These are phyloP conservation scores for Perccottus glenii DNA, from an alignment of 2,113 vertebrate species.

Conservation along the genomic window DNA sequence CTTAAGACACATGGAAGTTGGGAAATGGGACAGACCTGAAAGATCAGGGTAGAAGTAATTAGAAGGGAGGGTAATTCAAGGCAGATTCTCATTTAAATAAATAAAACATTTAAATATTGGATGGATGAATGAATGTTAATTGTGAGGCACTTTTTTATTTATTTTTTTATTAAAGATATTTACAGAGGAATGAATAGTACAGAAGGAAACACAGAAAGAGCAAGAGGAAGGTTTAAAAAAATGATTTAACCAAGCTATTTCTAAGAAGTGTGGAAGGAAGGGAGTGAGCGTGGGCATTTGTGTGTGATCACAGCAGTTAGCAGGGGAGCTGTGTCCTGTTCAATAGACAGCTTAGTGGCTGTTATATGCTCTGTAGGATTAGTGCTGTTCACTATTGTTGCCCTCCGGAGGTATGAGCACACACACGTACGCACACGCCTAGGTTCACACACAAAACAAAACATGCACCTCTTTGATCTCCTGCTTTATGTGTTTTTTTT, in stretches of 20 bases:
- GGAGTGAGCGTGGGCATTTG: conserved; percentile 23
- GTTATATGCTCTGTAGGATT: conserved; percentile 86
- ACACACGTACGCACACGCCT: conserved; percentile 11
- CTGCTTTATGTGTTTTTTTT: not conserved
- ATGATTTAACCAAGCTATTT: not conserved
- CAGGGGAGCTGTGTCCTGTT: conserved; percentile 80
- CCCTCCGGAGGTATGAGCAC: conserved; percentile 73
- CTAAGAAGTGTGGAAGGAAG: not conserved
- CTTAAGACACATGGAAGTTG: not conserved
- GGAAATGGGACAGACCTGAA: not conserved
- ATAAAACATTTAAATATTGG: no score
- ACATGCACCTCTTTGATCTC: conserved; percentile 48
- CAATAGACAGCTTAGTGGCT: conserved; percentile 90
- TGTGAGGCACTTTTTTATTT: no score
- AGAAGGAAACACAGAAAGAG: not conserved
- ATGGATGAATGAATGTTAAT: not conserved
- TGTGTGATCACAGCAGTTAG: conserved; percentile 80
- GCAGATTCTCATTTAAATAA: conserved; percentile 6
- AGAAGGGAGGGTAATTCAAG: not conserved
- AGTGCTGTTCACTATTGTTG: conserved; percentile 81
- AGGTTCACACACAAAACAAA: not conserved
- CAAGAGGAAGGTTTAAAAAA: not conserved
- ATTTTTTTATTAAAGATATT: not conserved
- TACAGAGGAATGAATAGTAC: not conserved
- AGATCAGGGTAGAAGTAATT: conserved; percentile 12